These are phyloP conservation scores for Damaliscus lunatus DNA, from an alignment of 2,113 vertebrate genomes.

Conservation along the genomic window DNA sequence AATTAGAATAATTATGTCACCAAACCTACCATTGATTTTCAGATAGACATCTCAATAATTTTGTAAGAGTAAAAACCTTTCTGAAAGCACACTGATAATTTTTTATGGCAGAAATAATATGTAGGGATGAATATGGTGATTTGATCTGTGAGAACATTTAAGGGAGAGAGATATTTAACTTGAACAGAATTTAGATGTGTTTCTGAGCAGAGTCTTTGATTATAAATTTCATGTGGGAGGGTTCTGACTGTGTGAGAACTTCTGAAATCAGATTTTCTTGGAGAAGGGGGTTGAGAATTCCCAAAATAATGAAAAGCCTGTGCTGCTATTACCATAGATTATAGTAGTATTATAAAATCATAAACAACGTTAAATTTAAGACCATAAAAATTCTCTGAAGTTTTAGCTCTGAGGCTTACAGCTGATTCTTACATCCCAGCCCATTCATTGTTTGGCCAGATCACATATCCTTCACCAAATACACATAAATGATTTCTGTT, in stretches of 20 bases:
- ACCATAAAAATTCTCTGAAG: background rate
- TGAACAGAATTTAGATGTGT: conserved; percentile 51
- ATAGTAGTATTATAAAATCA: background rate
- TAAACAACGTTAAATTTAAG: conserved; percentile 9
- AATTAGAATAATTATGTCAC: conserved; percentile 52
- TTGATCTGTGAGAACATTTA: conserved; percentile 44
- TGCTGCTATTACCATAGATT: background rate
- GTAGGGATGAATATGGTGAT: conserved; percentile 27
- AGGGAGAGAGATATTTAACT: background rate
- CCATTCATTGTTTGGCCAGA: conserved; percentile 76
- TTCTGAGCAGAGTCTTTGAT: conserved; percentile 30
- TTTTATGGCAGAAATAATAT: conserved; percentile 46
- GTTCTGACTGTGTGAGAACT: conserved; percentile 42
- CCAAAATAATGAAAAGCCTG: conserved; percentile 35
- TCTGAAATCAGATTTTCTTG: conserved; percentile 19
- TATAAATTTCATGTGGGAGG: conserved; percentile 34
- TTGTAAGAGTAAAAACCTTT: conserved; percentile 39
- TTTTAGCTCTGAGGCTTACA: conserved; percentile 58
- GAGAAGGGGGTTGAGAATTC: background rate
- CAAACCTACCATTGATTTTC: conserved; percentile 50
- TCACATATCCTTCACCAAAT: conserved; percentile 79
- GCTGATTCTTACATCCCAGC: conserved; percentile 63
- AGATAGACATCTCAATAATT: conserved; percentile 46
- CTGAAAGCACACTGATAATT: conserved; percentile 45
- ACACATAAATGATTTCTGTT: conserved; percentile 79